Evolutionary conservation across 2,888 invertebrate genomes (phyloP), one percentile per base, ranked within the genome.

Genomic region (Andrena bucephala): DNA sequence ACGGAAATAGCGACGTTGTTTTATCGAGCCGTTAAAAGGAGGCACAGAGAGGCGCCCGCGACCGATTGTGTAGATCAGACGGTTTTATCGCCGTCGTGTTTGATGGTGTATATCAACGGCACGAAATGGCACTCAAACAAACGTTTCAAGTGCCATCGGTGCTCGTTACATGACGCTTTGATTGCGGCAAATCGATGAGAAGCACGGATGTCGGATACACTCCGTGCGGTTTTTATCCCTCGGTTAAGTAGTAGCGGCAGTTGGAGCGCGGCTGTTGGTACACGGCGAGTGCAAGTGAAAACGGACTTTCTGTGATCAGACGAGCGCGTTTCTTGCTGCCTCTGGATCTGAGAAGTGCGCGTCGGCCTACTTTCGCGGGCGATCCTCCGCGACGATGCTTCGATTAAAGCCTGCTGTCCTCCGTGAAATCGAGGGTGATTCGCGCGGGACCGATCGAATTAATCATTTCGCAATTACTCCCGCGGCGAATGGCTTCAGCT

Each of bases 281-380:
- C 31, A 20, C 33, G 52, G 62, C 42, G 16, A 65, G 68, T 76
- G 76, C 60, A 72, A 83, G 83, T 86, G 86, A 86, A 86, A 86
- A 86, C 87, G 63, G 76, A 84, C 86, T 84, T 86, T 86, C 68
- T 69, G 83, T 50, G 81, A 83, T 81, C 77, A 24, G 83, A 73
- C 68, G 54, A 72, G 50, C 57, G 81, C 72, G 59, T 83, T 77
- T 81, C 83, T 76, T 69, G 72, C 72, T 24, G 60, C 70, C 65
- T 52, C 72, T 73, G 79, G 71, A 86, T 80, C 78, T 73, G 69
- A 86, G 79, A 84, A 82, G 82, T 62, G 48, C 71, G 75, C 75
- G 69, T 63, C 79, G 86, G 78, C 83, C 87, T 84, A 86, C 86
- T 86, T 86, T 86, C 81, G 82, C 65, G 76, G 59, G 59, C 74